Evolutionary conservation across 2,888 invertebrate species (phyloP), one percentile per base, ranked within the genome.

Genomic region (Prosopocoilus inquinatus): DNA sequence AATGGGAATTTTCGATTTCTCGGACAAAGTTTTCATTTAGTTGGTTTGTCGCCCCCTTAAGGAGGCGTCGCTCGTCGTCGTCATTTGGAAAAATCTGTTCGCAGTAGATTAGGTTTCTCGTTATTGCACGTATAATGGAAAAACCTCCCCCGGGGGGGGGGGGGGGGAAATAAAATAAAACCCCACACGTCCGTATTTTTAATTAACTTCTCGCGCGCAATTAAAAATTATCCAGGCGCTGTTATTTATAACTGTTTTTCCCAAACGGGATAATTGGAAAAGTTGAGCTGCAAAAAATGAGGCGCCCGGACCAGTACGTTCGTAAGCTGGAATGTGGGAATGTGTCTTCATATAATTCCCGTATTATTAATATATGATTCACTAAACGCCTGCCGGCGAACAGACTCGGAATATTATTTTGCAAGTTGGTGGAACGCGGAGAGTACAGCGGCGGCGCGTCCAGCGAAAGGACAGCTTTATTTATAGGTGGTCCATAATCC

Each of bases 1-100:
- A 47, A 61, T 65, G 67, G 67, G 66, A 67, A 65, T 62, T 63
- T 62, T 63, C 65, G 62, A 63, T 65, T 61, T 60, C 58, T 63
- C 63, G 60, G 57, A 63, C 64, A 62, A 67, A 67, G 63, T 66
- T 68, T 65, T 66, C 46, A 58, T 56, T 59, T 59, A 52, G 35
- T 34, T 47, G 13, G 36, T 35, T 45, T 9, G n/a, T 16, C 36
- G 35, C 38, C 28, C 45, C 11, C 20, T 20, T 28, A 28, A 28
- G 20, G 20, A 28, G n/a, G n/a, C n/a, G n/a, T n/a, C n/a, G 20
- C 20, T 5, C 4, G 20, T 7, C 20, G 20, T 4, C 4, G 20
- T 28, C 20, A 28, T 28, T 28, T 28, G 20, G 20, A 28, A 28
- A 20, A 28, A 20, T 50, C 15, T 50, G 12, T 33, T 43, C 35